Evolutionary conservation across 2,888 invertebrate species (phyloP).

Genomic region (Hydrotaea cyrtoneurina): DNA sequence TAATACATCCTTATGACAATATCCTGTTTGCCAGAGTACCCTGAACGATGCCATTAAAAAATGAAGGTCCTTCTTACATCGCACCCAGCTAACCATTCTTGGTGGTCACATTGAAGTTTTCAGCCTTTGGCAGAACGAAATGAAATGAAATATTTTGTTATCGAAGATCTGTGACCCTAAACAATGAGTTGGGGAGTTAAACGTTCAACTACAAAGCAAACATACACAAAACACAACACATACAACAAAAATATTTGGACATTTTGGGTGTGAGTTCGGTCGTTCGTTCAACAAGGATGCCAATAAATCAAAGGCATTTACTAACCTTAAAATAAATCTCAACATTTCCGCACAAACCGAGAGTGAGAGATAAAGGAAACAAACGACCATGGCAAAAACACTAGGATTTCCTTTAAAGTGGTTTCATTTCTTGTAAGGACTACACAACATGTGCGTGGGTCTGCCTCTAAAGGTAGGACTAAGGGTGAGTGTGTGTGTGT

Average conservation of each 20-base stretch:
- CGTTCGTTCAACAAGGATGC: constrained; percentile 37
- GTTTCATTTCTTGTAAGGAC: not conserved
- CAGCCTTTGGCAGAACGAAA: not conserved
- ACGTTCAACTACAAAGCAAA: constrained; percentile 12
- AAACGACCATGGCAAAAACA: constrained; percentile 3
- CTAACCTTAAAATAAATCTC: constrained; percentile 45
- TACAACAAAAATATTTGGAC: not conserved
- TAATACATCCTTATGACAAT: not conserved
- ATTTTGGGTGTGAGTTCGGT: not conserved
- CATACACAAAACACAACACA: not conserved
- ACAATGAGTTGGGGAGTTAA: constrained; percentile 7
- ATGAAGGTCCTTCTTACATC: not conserved
- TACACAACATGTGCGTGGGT: constrained; percentile 2
- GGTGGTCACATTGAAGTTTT: constrained; percentile 21
- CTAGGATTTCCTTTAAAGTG: constrained; percentile 34
- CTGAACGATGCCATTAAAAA: not conserved
- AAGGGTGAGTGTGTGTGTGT: not conserved
- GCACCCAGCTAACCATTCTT: not conserved
- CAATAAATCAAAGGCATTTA: constrained; percentile 62
- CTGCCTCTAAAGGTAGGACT: not conserved
- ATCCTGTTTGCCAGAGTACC: not conserved
- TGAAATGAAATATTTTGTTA: constrained; percentile 11
- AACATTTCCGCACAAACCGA: constrained; percentile 47
- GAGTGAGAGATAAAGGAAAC: constrained; percentile 2
- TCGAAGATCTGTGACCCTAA: constrained; percentile 1